Percentiles rank a stretch among this genome's conserved stretches.
phyloP scores from a whole-genome alignment of 2,888 invertebrate genomes.

The Coelinius sp. region DNA sequence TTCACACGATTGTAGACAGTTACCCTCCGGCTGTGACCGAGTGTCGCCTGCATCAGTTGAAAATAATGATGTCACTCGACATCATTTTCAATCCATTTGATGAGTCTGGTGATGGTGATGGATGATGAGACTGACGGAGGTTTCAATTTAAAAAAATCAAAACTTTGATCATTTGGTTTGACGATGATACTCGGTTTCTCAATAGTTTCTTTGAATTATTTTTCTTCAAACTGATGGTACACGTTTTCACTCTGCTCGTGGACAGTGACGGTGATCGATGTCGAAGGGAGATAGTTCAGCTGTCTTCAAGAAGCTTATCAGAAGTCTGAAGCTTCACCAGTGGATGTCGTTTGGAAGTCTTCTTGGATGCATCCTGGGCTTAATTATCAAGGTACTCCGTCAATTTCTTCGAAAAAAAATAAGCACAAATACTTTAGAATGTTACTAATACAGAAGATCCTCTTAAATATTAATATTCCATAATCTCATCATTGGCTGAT shows the following conservation, averaged over 20 bases:
- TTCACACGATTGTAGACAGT: not conserved
- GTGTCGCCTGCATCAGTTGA: not conserved
- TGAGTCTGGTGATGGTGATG: not conserved
- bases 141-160: not conserved
- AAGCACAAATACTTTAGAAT: not conserved
- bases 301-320: not conserved
- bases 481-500: not conserved
- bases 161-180: not conserved
- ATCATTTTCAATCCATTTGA: not conserved
- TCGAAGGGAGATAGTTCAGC: not conserved
- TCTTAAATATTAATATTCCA: not conserved
- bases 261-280: slow-evolving; percentile 15
- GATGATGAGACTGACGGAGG: not conserved
- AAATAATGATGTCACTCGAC: slow-evolving; percentile 18
- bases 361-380: not conserved
- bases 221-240: not conserved
- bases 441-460: not conserved
- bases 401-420: not conserved
- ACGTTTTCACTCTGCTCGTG: slow-evolving; percentile 6
- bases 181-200: not conserved
- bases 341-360: not conserved
- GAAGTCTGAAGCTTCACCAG: not conserved
- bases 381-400: not conserved
- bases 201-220: not conserved
- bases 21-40: not conserved